Evolutionary conservation across 2,797 vertebrate species (phyloP).

Genomic region (Micropoecilia bifurca): DNA sequence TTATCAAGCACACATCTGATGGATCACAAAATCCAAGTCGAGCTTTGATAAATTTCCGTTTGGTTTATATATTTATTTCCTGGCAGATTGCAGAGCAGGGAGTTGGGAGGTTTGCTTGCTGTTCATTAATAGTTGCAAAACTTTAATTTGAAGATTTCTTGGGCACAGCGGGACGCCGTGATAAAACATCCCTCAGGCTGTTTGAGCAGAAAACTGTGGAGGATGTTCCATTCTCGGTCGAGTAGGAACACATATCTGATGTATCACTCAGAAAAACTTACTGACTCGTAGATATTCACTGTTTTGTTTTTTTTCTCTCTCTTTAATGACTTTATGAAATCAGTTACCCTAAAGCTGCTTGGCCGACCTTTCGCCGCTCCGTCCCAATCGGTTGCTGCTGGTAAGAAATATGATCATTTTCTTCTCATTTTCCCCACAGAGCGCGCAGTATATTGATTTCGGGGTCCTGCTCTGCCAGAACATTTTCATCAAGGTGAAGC

Average conservation of each 20-base stretch:
- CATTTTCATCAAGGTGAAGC: constrained; percentile 60
- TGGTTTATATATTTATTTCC: constrained; percentile 9
- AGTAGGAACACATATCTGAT: constrained; percentile 42
- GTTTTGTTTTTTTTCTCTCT: background rate
- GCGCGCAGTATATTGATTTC: constrained; percentile 70
- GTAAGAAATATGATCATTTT: constrained; percentile 60
- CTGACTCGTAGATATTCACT: constrained; percentile 25
- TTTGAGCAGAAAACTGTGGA: constrained; percentile 45
- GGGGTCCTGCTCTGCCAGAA: constrained; percentile 56
- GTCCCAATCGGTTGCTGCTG: constrained; percentile 46
- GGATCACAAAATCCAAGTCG: constrained; percentile 15
- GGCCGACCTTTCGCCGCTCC: constrained; percentile 65
- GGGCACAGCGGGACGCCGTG: constrained; percentile 15
- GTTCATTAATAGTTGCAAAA: constrained; percentile 49
- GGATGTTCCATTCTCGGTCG: constrained; percentile 46
- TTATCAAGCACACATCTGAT: constrained; percentile 15
- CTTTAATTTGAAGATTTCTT: constrained; percentile 47
- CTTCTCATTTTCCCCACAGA: constrained; percentile 64
- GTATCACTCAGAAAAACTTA: constrained; percentile 43
- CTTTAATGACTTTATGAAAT: constrained; percentile 35
- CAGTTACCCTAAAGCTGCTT: constrained; percentile 43
- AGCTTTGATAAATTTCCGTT: constrained; percentile 17
- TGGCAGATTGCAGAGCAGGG: constrained; percentile 14
- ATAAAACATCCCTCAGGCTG: constrained; percentile 56
- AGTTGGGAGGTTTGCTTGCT: constrained; percentile 14